phyloP scores from a whole-genome alignment of 2,888 invertebrate genomes.

The Cephus rjabovi region DNA sequence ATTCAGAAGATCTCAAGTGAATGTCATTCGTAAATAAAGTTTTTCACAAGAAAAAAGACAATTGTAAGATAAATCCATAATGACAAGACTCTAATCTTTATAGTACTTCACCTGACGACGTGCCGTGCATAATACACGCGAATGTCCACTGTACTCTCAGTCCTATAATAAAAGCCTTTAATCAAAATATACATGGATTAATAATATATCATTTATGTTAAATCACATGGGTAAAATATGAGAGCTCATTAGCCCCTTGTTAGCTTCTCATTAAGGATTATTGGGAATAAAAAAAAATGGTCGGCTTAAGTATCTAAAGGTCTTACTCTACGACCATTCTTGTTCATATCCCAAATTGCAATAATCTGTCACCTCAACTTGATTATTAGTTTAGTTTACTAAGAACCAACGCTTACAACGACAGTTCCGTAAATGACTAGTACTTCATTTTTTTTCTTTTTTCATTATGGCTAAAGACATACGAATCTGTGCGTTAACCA shows the following conservation, averaged over 20 bases:
- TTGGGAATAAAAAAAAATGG: not conserved
- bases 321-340: not conserved
- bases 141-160: not conserved
- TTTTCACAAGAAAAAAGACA: not conserved
- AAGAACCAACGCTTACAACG: slow-evolving; percentile 24
- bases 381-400: not conserved
- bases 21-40: not conserved
- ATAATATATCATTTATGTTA: slow-evolving; percentile 6
- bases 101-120: not conserved
- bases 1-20: not conserved
- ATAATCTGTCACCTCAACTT: not conserved
- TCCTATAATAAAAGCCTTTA: slow-evolving; percentile 18
- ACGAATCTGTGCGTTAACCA: slow-evolving; percentile 25
- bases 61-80: not conserved
- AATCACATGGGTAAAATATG: not conserved
- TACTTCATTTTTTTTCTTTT: slow-evolving; percentile 19
- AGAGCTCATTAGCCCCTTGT: not conserved
- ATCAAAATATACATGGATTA: slow-evolving; percentile 19
- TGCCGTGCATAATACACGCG: not conserved
- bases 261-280: not conserved
- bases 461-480: slow-evolving; percentile 34
- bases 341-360: not conserved
- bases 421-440: slow-evolving; percentile 47
- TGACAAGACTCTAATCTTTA: not conserved
- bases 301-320: not conserved